Evolutionary conservation across 2,113 vertebrate species (phyloP).

Genomic region (Neogale vison): DNA sequence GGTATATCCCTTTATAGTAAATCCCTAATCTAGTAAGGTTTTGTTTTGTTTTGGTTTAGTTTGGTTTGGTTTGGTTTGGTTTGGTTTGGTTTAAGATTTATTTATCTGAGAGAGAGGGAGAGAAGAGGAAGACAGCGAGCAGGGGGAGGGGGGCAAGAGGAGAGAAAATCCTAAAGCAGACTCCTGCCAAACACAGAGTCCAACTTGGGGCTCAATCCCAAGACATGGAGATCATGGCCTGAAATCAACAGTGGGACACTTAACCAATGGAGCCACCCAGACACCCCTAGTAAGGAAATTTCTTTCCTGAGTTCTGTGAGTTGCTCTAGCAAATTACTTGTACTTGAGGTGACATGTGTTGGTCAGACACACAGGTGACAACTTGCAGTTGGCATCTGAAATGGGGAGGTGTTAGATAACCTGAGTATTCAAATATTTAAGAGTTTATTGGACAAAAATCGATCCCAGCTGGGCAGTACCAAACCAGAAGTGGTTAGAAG

Average conservation of each 20-base stretch:
- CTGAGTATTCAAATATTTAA: neutral
- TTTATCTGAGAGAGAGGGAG: neutral
- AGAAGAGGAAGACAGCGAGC: neutral
- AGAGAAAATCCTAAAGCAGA: neutral
- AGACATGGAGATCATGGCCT: neutral
- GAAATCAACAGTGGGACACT: neutral
- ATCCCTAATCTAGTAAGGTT: neutral
- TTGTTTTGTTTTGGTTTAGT: neutral
- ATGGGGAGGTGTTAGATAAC: neutral
- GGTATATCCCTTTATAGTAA: neutral
- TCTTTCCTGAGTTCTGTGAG: neutral
- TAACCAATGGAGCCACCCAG: neutral
- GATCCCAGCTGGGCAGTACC: neutral
- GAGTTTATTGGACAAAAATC: neutral
- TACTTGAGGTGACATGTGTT: neutral
- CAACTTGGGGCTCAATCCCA: neutral
- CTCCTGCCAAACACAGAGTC: neutral
- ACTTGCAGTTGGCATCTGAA: neutral
- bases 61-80: neutral
- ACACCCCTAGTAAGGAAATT: neutral
- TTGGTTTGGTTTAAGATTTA: neutral
- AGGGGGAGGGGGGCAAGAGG: neutral
- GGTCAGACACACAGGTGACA: neutral
- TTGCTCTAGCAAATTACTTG: neutral
- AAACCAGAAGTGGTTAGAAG: neutral